Percentiles rank a stretch among this genome's conserved stretches.
These are phyloP conservation scores for Melitaea cinxia DNA, from an alignment of 1,140 invertebrate genomes.

Conservation along the genomic window DNA sequence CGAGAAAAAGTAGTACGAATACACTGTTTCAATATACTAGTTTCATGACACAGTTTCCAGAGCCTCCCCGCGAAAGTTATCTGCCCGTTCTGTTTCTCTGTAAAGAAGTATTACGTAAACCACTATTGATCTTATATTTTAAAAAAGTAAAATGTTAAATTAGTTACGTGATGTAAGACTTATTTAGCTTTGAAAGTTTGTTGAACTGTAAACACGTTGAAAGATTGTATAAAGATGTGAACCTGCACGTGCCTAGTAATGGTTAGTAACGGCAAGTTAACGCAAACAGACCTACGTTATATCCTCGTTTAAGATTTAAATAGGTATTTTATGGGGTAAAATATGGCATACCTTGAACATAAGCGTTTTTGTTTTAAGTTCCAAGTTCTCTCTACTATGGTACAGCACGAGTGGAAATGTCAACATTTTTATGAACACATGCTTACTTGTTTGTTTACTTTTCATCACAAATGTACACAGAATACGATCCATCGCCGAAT, in stretches of 20 bases:
- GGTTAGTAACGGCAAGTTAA: conserved; percentile 26
- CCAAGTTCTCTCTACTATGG: too few species aligned
- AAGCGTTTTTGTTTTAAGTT: too few species aligned
- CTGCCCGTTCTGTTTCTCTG: background rate
- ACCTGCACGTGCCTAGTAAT: conserved; percentile 43
- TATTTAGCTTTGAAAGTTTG: conserved; percentile 53
- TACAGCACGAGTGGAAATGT: too few species aligned
- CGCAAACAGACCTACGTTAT: conserved; percentile 21
- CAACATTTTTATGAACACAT: too few species aligned
- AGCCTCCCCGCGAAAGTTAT: conserved; percentile 14
- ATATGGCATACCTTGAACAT: background rate
- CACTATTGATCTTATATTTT: background rate
- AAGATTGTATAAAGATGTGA: conserved; percentile 71
- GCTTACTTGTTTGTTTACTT: too few species aligned
- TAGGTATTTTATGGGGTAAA: conserved; percentile 13
- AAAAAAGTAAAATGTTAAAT: conserved; percentile 31
- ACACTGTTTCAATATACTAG: conserved; percentile 20
- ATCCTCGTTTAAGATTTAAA: conserved; percentile 24
- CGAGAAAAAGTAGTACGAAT: conserved; percentile 7
- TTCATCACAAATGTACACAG: too few species aligned
- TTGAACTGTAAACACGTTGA: conserved; percentile 74
- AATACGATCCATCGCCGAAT: too few species aligned
- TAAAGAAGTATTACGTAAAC: background rate
- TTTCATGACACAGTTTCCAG: conserved; percentile 35
- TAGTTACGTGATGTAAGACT: conserved; percentile 39